phyloP scores from a whole-genome alignment of 2,797 vertebrate genomes.

The Cossypha heuglini region DNA sequence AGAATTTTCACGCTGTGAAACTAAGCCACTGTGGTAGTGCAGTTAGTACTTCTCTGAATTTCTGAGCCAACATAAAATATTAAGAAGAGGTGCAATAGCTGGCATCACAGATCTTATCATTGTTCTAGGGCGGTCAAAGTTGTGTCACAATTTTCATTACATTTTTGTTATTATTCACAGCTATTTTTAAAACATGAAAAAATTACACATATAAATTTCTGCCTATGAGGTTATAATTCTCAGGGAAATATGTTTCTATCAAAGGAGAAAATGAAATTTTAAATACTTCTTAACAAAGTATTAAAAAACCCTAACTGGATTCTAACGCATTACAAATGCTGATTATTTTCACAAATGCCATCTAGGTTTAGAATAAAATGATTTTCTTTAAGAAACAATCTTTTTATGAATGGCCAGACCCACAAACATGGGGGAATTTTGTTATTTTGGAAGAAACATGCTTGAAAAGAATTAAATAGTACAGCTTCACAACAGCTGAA shows the following conservation, averaged over 20 bases:
- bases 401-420: neutral
- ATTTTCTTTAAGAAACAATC: neutral
- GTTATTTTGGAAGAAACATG: neutral
- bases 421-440: neutral
- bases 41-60: neutral
- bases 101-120: neutral
- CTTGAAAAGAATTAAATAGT: neutral
- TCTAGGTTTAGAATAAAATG: neutral
- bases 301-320: neutral
- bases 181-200: neutral
- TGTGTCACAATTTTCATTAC: neutral
- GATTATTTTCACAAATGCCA: neutral
- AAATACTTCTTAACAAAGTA: neutral
- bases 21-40: neutral
- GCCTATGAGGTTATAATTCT: neutral
- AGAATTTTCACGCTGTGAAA: neutral
- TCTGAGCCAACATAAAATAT: neutral
- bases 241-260: neutral
- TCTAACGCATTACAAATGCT: neutral
- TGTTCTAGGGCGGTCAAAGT: neutral
- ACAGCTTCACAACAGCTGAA: neutral
- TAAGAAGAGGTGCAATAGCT: neutral
- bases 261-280: neutral
- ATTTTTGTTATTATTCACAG: neutral
- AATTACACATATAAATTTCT: neutral